A percentile compares a stretch with the other conserved stretches of the same genome.
These are phyloP conservation scores for Nycticebus coucang DNA, from an alignment of 2,113 vertebrate genomes.

Conservation along the genomic window DNA sequence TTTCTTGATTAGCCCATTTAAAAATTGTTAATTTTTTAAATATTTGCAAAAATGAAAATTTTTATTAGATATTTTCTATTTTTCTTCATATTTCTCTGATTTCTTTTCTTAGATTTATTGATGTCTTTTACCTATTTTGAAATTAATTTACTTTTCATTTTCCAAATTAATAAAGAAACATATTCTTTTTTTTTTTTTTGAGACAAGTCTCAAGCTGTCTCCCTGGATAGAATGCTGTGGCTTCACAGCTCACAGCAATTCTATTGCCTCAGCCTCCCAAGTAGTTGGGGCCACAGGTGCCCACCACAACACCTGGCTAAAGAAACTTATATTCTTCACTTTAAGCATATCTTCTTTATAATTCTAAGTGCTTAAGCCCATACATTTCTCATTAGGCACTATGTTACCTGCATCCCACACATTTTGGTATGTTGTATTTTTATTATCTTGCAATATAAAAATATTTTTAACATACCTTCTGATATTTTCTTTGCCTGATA, in stretches of 20 bases:
- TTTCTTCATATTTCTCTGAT: neutral
- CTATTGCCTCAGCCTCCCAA: no score
- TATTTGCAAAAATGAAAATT: neutral
- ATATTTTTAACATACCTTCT: neutral
- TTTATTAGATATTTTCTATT: neutral
- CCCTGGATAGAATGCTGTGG: no score
- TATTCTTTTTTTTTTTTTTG: no score
- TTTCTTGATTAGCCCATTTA: neutral
- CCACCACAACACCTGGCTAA: no score
- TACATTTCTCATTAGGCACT: neutral
- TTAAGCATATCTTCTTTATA: neutral
- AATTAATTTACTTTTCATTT: neutral
- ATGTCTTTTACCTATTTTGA: neutral
- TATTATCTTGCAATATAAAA: neutral
- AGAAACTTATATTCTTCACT: neutral
- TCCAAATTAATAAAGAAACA: neutral
- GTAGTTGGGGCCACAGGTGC: no score
- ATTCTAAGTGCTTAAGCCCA: neutral
- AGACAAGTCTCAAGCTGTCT: no score
- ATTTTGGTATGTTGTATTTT: neutral
- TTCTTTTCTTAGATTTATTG: neutral
- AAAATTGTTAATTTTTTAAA: neutral
- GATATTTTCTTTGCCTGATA: neutral
- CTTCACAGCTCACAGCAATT: no score
- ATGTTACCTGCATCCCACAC: neutral